phyloP scores from a whole-genome alignment of 2,113 vertebrate species.

The Saccopteryx leptura region DNA sequence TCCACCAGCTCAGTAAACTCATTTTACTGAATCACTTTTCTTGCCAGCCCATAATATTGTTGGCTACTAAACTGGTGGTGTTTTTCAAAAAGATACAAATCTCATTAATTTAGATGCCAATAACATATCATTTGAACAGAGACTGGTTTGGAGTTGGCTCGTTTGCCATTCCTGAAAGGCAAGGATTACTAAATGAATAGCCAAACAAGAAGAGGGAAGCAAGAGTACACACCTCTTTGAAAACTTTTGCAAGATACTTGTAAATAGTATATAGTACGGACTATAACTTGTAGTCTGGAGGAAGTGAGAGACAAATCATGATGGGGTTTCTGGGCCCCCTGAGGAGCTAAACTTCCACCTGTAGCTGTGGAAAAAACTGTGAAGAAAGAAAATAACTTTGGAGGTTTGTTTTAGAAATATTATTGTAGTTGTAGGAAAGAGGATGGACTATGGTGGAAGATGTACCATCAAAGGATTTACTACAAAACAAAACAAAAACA shows the following conservation, averaged over 20 bases:
- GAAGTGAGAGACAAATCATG: neutral
- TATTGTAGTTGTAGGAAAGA: neutral
- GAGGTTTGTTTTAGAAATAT: slow-evolving; percentile 11
- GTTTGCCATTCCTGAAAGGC: neutral
- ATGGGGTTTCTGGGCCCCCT: neutral
- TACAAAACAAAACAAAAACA: neutral
- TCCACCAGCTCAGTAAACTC: slow-evolving; percentile 26
- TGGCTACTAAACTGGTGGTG: neutral
- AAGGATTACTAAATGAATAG: neutral
- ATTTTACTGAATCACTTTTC: slow-evolving; percentile 36
- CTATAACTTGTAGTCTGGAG: neutral
- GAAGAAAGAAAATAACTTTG: slow-evolving; percentile 18
- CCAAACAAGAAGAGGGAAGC: neutral
- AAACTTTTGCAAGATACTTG: neutral
- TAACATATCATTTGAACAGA: neutral
- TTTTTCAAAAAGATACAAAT: neutral
- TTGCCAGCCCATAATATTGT: neutral
- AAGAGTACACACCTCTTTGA: neutral
- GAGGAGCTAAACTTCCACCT: neutral
- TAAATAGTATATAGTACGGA: neutral
- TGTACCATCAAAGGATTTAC: neutral
- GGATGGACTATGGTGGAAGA: neutral
- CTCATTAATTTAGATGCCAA: neutral
- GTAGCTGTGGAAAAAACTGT: neutral
- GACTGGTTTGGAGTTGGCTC: neutral